A percentile compares a stretch with the other conserved stretches of the same genome.
Evolutionary conservation across 2,113 vertebrate genomes (phyloP).

Genomic region (Tyrannus savana): DNA sequence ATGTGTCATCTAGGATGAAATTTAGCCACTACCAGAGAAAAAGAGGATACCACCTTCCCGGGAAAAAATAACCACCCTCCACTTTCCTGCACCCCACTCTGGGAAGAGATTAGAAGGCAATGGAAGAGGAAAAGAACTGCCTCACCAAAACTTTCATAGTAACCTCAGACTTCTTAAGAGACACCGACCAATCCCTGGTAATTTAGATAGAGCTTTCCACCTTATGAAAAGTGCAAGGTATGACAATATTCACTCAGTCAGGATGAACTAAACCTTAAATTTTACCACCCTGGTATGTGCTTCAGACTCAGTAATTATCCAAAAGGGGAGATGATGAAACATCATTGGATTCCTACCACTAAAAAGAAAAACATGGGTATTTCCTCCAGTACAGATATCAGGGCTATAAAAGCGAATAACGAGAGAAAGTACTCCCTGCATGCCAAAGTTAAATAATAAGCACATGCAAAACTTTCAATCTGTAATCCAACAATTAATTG

Average conservation of each 20-base stretch:
- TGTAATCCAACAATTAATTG: neutral
- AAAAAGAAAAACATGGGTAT: neutral
- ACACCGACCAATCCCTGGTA: rapidly evolving
- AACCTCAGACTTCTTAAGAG: neutral
- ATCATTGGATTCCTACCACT: neutral
- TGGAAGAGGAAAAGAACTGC: neutral
- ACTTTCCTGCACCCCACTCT: neutral
- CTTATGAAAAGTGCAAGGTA: neutral
- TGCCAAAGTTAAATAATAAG: neutral
- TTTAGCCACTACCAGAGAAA: neutral
- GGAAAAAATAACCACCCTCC: neutral
- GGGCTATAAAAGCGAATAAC: neutral
- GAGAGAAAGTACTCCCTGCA: neutral
- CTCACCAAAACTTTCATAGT: neutral
- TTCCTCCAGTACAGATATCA: neutral
- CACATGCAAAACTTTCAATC: neutral
- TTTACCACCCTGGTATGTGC: neutral
- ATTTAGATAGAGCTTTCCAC: neutral
- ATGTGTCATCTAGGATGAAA: neutral
- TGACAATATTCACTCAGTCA: neutral
- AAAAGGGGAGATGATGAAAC: neutral
- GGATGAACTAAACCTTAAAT: neutral
- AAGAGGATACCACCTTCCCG: neutral
- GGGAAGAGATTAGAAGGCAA: neutral
- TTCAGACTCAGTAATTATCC: neutral